Evolutionary conservation across 92 coral and sea anemone genomes (phyloP).

Genomic region (Parazoanthus atlanticus): DNA sequence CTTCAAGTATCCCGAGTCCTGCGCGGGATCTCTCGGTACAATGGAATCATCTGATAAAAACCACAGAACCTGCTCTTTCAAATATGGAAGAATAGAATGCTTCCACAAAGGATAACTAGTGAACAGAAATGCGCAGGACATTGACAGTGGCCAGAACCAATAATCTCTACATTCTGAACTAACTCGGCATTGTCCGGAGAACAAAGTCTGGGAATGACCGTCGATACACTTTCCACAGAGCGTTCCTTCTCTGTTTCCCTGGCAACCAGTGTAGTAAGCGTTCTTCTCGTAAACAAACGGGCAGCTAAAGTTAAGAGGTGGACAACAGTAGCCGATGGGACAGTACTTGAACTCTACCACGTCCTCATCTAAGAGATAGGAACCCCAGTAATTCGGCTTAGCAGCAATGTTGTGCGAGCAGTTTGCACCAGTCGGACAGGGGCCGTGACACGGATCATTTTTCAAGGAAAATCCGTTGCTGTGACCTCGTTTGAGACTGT

Average conservation of each 20-base stretch:
- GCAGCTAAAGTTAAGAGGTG: slow-evolving; percentile 25
- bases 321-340: slow-evolving; percentile 53
- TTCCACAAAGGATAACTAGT: no score
- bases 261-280: background rate
- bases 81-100: no score
- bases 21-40: no score
- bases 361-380: slow-evolving; percentile 26
- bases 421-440: slow-evolving; percentile 48
- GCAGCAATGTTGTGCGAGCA: slow-evolving; percentile 44
- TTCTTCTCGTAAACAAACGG: background rate
- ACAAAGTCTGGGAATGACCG: background rate
- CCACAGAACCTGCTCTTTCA: no score
- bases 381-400: slow-evolving; percentile 52
- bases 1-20: no score
- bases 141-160: no score
- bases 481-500: slow-evolving; percentile 44
- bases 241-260: background rate
- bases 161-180: no score
- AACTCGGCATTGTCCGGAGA: no score
- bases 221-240: background rate
- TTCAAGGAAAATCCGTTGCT: slow-evolving; percentile 16
- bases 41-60: no score
- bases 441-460: background rate
- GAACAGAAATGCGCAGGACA: no score
- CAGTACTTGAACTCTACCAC: slow-evolving; percentile 35